Base-by-base conservation (phyloP, 2,888 invertebrate species). In the Didymodactylos carnosus region DNA sequence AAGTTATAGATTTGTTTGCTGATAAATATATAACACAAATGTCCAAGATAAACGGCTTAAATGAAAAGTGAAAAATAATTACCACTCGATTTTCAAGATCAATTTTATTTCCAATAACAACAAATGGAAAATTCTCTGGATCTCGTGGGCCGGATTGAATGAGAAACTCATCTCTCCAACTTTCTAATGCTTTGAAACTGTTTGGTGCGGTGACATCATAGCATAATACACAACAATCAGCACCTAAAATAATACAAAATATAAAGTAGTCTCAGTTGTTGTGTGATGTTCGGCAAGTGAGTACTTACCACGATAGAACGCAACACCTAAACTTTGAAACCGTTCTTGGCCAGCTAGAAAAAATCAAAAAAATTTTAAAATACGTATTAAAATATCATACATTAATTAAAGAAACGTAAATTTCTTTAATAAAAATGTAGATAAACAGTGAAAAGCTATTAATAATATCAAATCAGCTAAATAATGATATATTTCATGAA, bases 311-410 rank as follows among this genome's bases (percentile, higher is more conserved):
- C 98, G 88, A 84, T 98, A 99, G 83, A 99, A 99, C 73, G 98
- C 98, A 77, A 98, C 94, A 79, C 98, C 98, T 77, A 98, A 86
- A 5, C 94, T 94, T 84, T 99, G 98, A 85, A 99, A 99, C 80
- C 98, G 88, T 84, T 98, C 98, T 84, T 99, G 98, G 25, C 98
- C 98, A 75, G 98, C 98, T 72, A 98, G 98, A 83, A 99, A 98
- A 99, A 81, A 99, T 98, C 88, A 88, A 79, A 41, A 75, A 23
- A 19, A 46, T 35, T 35, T 62, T 11, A 2, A 8, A 11, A 16
- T n/a, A 62, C 1, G 14, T 27, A 8, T 53, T 3, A 19, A 19
- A 16, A 13, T 11, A 2, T 25, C 14, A 23, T n/a, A 3, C 2
- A n/a, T 10, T 46, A 23, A 46, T 13, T 1, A 23, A 14, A 23